Base-by-base conservation (phyloP, 2,113 vertebrate species). In the Brachyhypopomus occidentalis region DNA sequence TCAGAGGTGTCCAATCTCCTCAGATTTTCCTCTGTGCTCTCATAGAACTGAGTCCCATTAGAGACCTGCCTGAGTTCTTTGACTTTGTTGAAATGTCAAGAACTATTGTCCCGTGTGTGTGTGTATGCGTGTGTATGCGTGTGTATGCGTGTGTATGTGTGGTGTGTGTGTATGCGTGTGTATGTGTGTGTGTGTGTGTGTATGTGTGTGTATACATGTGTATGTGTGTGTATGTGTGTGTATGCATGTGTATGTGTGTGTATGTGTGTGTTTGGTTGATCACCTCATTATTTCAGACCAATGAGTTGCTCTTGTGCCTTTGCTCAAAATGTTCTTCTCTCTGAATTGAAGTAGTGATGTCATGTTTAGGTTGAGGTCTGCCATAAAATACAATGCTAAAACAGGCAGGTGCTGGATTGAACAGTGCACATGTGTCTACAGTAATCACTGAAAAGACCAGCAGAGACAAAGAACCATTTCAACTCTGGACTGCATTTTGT, bases 251-350 rank as follows among this genome's bases (percentile, higher is more conserved):
- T 66, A 45, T 38, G 38, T 60, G 38, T 64, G 48, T 72, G 78
- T 78, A 27, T 63, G 8, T 72, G 17, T 79, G 45, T 59, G 17
- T 78, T 48, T 75, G 60, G n/a, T n/a, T n/a, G n/a, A 56, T 2
- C 20, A 19, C 4, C 20, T 59, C 0, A 2, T 52, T 52, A 14
- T 52, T 52, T 52, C 45, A 12, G 45, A 52, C 45, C 45, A 14
- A 52, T 52, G 8, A 52, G 45, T 41, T 1, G 41, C 5, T 6
- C 45, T 14, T 14, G 12, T 52, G 45, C 12, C 12, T 52, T 30
- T 52, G 8, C 9, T 52, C 45, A 52, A 2, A 52, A 12, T 8
- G 5, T 41, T 41, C 41, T 7, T 41, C 5, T 7, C 12, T 52
- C 11, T 52, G 11, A 14, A 52, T 52, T 52, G 45, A 52, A 11